phyloP scores from a whole-genome alignment of 2,888 invertebrate genomes.

The Chrysodeixis includens region DNA sequence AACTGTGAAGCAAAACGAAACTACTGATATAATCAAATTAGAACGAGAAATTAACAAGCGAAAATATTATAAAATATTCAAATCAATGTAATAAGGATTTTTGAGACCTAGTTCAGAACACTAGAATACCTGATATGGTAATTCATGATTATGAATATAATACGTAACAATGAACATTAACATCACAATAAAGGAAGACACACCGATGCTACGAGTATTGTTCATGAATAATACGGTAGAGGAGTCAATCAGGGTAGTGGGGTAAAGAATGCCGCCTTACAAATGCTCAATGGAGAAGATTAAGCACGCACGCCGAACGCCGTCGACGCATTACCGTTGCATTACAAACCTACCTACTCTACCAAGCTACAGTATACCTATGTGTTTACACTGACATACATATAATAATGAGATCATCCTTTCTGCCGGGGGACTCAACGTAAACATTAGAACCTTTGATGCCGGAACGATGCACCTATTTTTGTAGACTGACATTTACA shows the following conservation, averaged over 20 bases:
- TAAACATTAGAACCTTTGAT: conserved; percentile 45
- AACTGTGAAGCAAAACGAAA: conserved; percentile 11
- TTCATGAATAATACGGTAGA: conserved; percentile 51
- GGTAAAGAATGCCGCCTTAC: conserved; percentile 66
- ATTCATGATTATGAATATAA: neutral
- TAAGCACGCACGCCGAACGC: conserved; percentile 76
- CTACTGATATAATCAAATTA: conserved; percentile 9
- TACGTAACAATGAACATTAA: neutral
- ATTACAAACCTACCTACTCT: conserved; percentile 47
- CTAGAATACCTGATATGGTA: neutral
- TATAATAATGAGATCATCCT: conserved; percentile 72
- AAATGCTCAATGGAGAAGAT: conserved; percentile 77
- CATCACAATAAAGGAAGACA: conserved; percentile 24
- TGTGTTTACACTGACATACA: conserved; percentile 70
- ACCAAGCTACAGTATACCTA: conserved; percentile 28
- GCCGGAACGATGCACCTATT: conserved; percentile 22
- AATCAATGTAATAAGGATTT: neutral
- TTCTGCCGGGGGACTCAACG: conserved; percentile 56
- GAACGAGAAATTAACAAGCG: conserved; percentile 5
- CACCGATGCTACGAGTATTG: conserved; percentile 19
- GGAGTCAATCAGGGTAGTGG: conserved; percentile 62
- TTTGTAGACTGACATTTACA: neutral
- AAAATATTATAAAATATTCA: conserved; percentile 11
- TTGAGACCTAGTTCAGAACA: neutral
- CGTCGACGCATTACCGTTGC: conserved; percentile 65